Base-by-base conservation (phyloP, 1,140 invertebrate species). In the Acromyrmex charruanus region DNA sequence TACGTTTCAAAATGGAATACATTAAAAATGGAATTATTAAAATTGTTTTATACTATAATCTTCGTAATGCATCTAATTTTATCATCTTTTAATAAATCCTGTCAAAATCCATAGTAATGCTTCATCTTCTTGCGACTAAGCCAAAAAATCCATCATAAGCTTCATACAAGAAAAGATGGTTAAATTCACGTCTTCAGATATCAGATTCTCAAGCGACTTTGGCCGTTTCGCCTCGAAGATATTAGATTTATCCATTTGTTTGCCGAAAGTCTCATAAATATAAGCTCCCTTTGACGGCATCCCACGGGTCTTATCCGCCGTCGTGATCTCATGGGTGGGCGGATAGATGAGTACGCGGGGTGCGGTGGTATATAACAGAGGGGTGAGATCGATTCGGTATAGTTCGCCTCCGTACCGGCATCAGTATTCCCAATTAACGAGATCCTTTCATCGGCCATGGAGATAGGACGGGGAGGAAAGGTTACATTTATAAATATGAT, bases 201-300 rank as follows among this genome's bases (percentile, higher is more conserved):
- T 59, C 69, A 69, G 69, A 85, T 91, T 85, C 81, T 89, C 85
- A 88, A 92, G 91, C 87, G 89, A 88, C 86, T 88, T 88, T 77
- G 77, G 39, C 69, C 86, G 75, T 82, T 86, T 89, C 90, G 82
- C 80, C 77, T 91, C 77, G 86, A 69, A 90, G 92, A 94, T 95
- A 95, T 95, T 95, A 95, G 93, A 94, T 95, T 95, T 95, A 95
- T 94, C 94, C 94, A 95, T 95, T 95, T 95, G 94, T 95, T 95
- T 95, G 93, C 94, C 94, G 91, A 95, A 94, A 95, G 93, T 95
- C 95, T 95, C 94, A 95, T 95, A 95, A 95, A 95, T 95, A 95
- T 95, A 95, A 95, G 94, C 92, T 94, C 91, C 93, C 94, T 95
- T 95, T 95, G 94, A 95, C 93, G 93, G 92, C 92, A 89, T 92